Base-by-base conservation (phyloP, 2,797 vertebrate genomes). In the Mastacembelus armatus region DNA sequence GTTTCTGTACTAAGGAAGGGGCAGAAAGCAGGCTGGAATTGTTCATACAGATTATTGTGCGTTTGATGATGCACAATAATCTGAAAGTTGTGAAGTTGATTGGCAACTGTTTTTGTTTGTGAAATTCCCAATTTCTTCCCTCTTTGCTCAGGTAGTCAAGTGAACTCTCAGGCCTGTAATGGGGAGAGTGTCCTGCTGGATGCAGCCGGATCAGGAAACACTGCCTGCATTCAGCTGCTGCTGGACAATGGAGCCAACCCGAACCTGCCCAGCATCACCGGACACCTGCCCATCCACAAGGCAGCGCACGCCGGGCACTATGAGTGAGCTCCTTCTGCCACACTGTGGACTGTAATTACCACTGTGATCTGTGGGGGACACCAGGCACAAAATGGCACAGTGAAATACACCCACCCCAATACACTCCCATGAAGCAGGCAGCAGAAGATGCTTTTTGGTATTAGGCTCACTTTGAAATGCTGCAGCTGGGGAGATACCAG, bases 281-380 rank as follows among this genome's bases (percentile, higher is more conserved):
- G 94, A 38, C 91, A 95, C 42, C 95, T 96, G 63, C 95, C 95
- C 14, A 93, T 97, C 78, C 95, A 96, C 85, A 92, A 92, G 83
- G 94, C 94, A 0, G 94, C 96, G 6, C 94, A 94, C 2, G 91
- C 94, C 59, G 95, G 95, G 2, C 94, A 96, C 89, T 95, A 95
- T 16, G 84, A 96, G 95, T 97, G 80, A 96, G 95, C 90, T 63
- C 33, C 27, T 35, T 12, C 6, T 8, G 9, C 27, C 2, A 10
- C 39, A n/a, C 22, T 42, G 5, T n/a, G 5, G 1, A 6, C 1
- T 54, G 10, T 49, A n/a, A n/a, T n/a, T n/a, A n/a, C n/a, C 8
- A 10, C 10, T 9, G 9, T 22, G 40, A 19, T 14, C 4, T 16
- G 10, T 30, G 27, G 35, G 5, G 3, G 33, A 32, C 16, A 7